Evolutionary conservation across 2,888 invertebrate species (phyloP).

Genomic region (Onthophagus sagittarius): DNA sequence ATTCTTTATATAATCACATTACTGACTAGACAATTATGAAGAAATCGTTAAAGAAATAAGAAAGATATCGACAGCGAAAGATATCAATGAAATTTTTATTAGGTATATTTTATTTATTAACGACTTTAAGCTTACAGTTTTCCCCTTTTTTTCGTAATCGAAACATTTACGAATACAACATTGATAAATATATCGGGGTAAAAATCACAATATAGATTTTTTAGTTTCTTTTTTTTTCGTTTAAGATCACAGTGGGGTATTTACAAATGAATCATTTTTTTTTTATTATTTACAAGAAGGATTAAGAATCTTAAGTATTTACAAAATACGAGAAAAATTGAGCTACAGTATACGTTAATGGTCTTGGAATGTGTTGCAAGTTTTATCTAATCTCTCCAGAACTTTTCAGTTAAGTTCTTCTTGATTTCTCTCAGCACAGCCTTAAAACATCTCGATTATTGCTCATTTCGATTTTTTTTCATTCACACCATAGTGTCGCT

Average conservation of each 20-base stretch:
- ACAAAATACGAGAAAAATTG: neutral
- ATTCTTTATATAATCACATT: too few relatives aligned
- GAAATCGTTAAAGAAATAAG: too few relatives aligned
- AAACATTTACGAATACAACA: neutral
- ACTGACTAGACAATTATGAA: too few relatives aligned
- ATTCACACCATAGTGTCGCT: constrained; percentile 43
- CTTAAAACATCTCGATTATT: neutral
- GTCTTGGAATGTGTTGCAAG: neutral
- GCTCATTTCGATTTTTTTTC: too few relatives aligned
- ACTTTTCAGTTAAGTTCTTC: too few relatives aligned
- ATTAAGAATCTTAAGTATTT: neutral
- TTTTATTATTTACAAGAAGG: neutral
- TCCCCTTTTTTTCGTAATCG: neutral
- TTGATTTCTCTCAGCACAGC: too few relatives aligned
- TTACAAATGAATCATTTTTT: neutral
- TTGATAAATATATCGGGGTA: neutral
- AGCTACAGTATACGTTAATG: neutral
- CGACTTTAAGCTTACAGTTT: neutral
- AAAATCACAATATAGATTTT: neutral
- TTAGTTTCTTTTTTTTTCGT: neutral
- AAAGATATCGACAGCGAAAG: too few relatives aligned
- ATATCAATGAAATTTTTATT: neutral
- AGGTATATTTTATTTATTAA: neutral
- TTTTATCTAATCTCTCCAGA: too few relatives aligned
- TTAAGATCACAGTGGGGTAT: neutral